Percentiles rank a stretch among this genome's conserved stretches.
Evolutionary conservation across 2,797 vertebrate genomes (phyloP).

Genomic region (Pygocentrus nattereri): DNA sequence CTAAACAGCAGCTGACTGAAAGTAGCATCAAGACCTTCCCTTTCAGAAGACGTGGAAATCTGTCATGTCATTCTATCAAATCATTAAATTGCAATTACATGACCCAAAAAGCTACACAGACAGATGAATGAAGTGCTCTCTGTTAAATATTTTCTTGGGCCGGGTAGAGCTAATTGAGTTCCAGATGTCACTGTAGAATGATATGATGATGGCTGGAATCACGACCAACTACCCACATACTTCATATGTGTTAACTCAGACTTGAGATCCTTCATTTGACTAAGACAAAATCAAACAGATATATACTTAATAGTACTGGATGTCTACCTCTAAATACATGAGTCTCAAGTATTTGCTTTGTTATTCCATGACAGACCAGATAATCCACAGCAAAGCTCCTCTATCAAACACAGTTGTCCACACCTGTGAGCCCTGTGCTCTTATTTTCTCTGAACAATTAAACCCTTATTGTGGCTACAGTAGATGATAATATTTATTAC

Average conservation of each 20-base stretch:
- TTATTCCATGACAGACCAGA: constrained; percentile 5
- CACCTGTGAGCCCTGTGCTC: background rate
- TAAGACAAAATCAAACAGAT: constrained; percentile 2
- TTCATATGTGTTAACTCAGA: background rate
- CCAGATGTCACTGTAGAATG: background rate
- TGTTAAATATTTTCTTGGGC: constrained; percentile 1
- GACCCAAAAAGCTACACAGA: background rate
- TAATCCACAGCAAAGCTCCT: constrained; percentile 18
- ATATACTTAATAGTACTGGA: background rate
- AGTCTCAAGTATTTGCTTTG: constrained; percentile 3
- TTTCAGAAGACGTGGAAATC: background rate
- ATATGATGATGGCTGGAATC: constrained; percentile 9
- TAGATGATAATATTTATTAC: background rate
- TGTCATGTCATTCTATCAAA: constrained; percentile 8
- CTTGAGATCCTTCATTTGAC: background rate
- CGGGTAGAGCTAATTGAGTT: constrained; percentile 7
- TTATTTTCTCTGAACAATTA: background rate
- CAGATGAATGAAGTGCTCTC: background rate
- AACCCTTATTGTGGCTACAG: background rate
- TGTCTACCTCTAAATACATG: background rate
- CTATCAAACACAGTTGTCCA: background rate
- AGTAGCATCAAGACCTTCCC: background rate
- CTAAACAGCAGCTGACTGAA: background rate
- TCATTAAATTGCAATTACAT: background rate
- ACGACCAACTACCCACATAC: background rate